Evolutionary conservation across 92 coral and sea anemone genomes (phyloP), one percentile per base, ranked within the genome.

Genomic region (Bergia puertoricense): DNA sequence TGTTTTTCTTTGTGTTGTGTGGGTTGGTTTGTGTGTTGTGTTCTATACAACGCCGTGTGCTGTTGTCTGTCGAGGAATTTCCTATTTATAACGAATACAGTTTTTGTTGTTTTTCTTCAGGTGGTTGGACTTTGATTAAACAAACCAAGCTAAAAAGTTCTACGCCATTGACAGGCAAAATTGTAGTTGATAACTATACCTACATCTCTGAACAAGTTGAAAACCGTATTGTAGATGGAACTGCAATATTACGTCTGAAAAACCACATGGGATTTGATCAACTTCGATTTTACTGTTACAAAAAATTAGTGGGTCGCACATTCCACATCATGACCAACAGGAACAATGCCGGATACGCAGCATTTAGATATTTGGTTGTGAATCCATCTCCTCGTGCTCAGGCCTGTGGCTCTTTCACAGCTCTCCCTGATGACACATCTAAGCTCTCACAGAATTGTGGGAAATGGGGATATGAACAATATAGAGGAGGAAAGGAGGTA

Each of bases 91-190:
- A 48, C 3, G 8, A 48, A 48, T 48, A 74, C n/a, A n/a, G 37
- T 40, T 74, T 74, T 40, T 6, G 15, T 4, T 9, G 23, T 22
- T 71, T n/a, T 2, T 74, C 8, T 6, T 14, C 14, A 82, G 86
- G 86, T 62, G 86, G 86, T 46, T 82, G 86, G 86, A 82, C 86
- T 5, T n/a, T 62, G 86, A 46, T 82, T n/a, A n/a, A n/a, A n/a
- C n/a, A n/a, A n/a, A n/a, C n/a, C n/a, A n/a, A n/a, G n/a, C n/a
- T n/a, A n/a, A 16, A 62, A 67, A 82, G 48, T 5, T 51, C 86
- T 22, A 15, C 76, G 4, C 66, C 78, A 42, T 43, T 65, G 18
- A 44, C 59, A 45, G 3, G 0, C 15, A 46, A 38, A 6, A 5
- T 44, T 44, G n/a, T 16, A 22, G 59, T 44, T 16, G 14, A 46